A percentile compares a stretch with the other conserved stretches of the same genome.
Evolutionary conservation across 2,113 vertebrate genomes (phyloP).

Genomic region (Macrotis lagotis): DNA sequence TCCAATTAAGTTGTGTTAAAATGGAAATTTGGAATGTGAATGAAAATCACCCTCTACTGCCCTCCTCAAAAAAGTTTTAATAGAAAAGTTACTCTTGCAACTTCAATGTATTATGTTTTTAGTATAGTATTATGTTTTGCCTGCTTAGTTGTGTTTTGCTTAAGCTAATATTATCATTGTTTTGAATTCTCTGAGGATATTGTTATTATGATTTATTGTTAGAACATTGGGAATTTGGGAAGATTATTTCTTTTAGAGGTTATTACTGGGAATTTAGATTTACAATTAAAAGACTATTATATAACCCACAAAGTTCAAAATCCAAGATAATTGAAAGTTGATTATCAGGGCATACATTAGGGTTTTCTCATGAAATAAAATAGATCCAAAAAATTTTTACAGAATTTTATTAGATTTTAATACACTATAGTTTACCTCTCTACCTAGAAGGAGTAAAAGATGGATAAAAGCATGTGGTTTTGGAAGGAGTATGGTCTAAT

Average conservation of each 20-base stretch:
- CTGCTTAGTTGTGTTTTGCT: conserved; percentile 72
- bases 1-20: conserved; percentile 23
- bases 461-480: background rate
- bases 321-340: background rate
- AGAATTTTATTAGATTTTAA: background rate
- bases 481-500: background rate
- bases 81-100: conserved; percentile 75
- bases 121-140: conserved; percentile 68
- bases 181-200: conserved; percentile 65
- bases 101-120: conserved; percentile 67
- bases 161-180: conserved; percentile 71
- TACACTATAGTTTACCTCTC: background rate
- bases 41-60: background rate
- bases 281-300: background rate
- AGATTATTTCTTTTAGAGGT: background rate
- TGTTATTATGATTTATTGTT: background rate
- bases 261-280: background rate
- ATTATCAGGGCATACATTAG: background rate
- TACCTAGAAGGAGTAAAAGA: background rate
- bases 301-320: background rate
- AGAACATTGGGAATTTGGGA: background rate
- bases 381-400: background rate
- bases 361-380: background rate
- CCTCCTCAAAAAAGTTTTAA: conserved; percentile 29
- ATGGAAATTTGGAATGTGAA: conserved; percentile 1